A percentile compares a stretch with the other conserved stretches of the same genome.
Conservation (phyloP, 53 echinoderm and acorn worm genomes). For the Arbacia lixula region DNA sequence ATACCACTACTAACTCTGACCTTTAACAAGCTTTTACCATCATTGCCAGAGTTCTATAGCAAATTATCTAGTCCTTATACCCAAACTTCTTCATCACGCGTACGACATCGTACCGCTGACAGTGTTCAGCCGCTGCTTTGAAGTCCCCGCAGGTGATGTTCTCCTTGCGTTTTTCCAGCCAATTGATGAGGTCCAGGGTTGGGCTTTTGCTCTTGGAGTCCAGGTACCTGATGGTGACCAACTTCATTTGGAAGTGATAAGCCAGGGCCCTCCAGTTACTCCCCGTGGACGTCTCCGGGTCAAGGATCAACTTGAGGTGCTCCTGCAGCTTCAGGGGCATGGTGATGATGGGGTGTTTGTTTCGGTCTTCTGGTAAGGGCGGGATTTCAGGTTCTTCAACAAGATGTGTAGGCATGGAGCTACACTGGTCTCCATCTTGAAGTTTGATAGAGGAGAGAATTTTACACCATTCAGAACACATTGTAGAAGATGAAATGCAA, state of each 20-base stretch:
- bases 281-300: conserved; percentile 19
- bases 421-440: too few species aligned
- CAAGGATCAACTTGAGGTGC: conserved; percentile 20
- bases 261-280: conserved; percentile 31
- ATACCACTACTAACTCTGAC: too few species aligned
- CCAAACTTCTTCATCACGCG: conserved; percentile 22
- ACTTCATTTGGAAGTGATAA: conserved; percentile 22
- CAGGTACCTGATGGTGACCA: neutral
- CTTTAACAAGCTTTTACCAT: too few species aligned
- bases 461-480: too few species aligned
- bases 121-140: neutral
- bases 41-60: too few species aligned
- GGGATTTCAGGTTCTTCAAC: neutral
- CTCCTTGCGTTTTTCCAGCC: conserved; percentile 8
- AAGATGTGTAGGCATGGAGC: too few species aligned
- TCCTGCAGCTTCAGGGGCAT: conserved; percentile 6
- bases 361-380: too few species aligned
- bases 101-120: conserved; percentile 42
- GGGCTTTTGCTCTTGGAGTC: neutral
- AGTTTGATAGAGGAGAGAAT: too few species aligned
- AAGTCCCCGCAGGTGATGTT: conserved; percentile 36
- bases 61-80: neutral
- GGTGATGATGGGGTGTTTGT: neutral
- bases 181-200: conserved; percentile 12
- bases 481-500: too few species aligned